Conservation (phyloP, 2,113 vertebrate species). For the Dasypus novemcinctus region DNA sequence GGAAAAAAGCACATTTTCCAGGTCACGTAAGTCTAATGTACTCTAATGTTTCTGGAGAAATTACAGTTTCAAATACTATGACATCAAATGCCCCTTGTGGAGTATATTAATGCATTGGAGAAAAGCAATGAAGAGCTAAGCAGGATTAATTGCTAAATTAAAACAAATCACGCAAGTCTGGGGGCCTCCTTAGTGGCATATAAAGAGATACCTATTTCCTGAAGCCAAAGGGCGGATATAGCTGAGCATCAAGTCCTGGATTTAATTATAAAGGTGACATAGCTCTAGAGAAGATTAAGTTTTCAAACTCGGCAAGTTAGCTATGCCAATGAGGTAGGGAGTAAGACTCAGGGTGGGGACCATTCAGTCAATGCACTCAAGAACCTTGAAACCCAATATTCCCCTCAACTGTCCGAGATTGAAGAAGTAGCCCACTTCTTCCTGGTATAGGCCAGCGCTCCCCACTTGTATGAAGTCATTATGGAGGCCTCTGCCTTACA, state of each 20-base stretch:
- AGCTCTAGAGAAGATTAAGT: not conserved
- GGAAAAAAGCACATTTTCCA: not conserved
- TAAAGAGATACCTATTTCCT: not conserved
- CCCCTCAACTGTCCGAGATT: not conserved
- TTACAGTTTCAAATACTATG: not conserved
- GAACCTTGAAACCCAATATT: not conserved
- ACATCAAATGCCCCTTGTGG: not conserved
- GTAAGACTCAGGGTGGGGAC: not conserved
- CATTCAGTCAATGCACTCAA: not conserved
- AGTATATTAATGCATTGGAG: not conserved
- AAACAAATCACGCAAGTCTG: not conserved
- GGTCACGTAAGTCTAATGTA: not conserved
- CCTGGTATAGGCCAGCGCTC: rapidly evolving
- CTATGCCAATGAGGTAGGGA: not conserved
- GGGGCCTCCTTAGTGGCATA: not conserved
- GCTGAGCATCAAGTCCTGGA: not conserved
- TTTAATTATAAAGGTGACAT: not conserved
- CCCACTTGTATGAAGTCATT: not conserved
- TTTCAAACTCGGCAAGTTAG: not conserved
- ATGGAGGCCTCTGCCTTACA: not conserved
- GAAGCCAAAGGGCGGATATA: not conserved
- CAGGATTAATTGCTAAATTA: not conserved
- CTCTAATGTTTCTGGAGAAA: not conserved
- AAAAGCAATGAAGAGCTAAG: not conserved
- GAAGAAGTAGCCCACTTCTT: not conserved